Percentiles rank a stretch among this genome's conserved stretches.
phyloP scores from a whole-genome alignment of 1,140 invertebrate species.

The Xylocopa sonorina region DNA sequence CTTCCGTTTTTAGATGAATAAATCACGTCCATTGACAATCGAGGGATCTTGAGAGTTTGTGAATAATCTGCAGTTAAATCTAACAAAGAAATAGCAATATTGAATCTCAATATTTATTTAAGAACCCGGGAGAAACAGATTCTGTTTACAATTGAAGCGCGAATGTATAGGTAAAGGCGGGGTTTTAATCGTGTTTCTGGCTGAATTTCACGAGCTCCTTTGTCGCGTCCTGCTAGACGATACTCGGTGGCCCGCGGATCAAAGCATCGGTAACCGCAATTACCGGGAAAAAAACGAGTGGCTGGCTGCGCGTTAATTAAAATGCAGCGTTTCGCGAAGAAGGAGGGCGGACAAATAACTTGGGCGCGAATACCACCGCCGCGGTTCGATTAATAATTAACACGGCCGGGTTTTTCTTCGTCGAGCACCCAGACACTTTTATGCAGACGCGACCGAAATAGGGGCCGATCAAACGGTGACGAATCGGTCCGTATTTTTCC shows the following conservation, averaged over 20 bases:
- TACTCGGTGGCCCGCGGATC: not conserved
- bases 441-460: constrained; percentile 11
- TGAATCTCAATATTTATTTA: too few relatives aligned
- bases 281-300: constrained; percentile 4
- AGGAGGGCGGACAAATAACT: not conserved
- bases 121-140: too few relatives aligned
- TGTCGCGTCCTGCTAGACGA: constrained; percentile 12
- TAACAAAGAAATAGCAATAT: too few relatives aligned
- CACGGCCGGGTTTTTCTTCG: not conserved
- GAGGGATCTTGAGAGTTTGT: too few relatives aligned
- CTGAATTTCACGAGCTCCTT: constrained; percentile 6
- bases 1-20: too few relatives aligned
- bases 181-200: not conserved
- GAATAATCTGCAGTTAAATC: too few relatives aligned
- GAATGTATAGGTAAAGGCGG: not conserved
- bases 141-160: too few relatives aligned
- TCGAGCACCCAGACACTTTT: constrained; percentile 5
- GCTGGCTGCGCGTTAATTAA: constrained; percentile 18
- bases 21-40: too few relatives aligned
- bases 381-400: constrained; percentile 28
- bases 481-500: not conserved
- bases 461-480: not conserved
- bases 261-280: constrained; percentile 27
- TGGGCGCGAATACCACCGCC: not conserved
- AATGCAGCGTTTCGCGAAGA: not conserved